These are phyloP conservation scores for Aphidius gifuensis DNA, from an alignment of 1,140 invertebrate genomes.

Conservation along the genomic window DNA sequence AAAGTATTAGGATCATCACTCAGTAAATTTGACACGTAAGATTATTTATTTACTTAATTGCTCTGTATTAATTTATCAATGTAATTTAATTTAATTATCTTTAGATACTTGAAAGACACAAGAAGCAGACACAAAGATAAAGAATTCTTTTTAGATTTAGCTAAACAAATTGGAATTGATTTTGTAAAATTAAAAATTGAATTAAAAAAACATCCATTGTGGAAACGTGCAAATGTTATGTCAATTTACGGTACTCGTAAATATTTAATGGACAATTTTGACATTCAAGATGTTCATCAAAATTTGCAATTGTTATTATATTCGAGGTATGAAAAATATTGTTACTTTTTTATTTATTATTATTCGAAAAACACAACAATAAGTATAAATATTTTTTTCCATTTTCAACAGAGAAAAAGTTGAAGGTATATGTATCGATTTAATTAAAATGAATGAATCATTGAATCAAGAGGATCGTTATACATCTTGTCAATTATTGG, in stretches of 20 bases:
- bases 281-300: constrained; percentile 52
- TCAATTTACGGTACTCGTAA: constrained; percentile 53
- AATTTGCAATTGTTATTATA: constrained; percentile 59
- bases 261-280: constrained; percentile 52
- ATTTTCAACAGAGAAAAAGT: constrained; percentile 37
- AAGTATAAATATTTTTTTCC: constrained; percentile 20
- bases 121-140: background rate
- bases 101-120: too few species aligned
- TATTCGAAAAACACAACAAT: too few species aligned
- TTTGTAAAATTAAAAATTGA: constrained; percentile 37
- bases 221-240: constrained; percentile 53
- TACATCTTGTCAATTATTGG: constrained; percentile 31
- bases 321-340: constrained; percentile 53
- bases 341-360: constrained; percentile 11
- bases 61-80: too few species aligned
- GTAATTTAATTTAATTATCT: too few species aligned
- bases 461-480: constrained; percentile 23
- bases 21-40: constrained; percentile 43
- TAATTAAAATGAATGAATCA: constrained; percentile 31
- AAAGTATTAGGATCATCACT: constrained; percentile 48
- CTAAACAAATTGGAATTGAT: too few species aligned
- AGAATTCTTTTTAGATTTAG: constrained; percentile 29
- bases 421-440: constrained; percentile 28
- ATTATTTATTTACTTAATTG: background rate
- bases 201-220: constrained; percentile 56